Evolutionary conservation across 2,888 invertebrate genomes (phyloP).

Genomic region (Drosophila gaucha): DNA sequence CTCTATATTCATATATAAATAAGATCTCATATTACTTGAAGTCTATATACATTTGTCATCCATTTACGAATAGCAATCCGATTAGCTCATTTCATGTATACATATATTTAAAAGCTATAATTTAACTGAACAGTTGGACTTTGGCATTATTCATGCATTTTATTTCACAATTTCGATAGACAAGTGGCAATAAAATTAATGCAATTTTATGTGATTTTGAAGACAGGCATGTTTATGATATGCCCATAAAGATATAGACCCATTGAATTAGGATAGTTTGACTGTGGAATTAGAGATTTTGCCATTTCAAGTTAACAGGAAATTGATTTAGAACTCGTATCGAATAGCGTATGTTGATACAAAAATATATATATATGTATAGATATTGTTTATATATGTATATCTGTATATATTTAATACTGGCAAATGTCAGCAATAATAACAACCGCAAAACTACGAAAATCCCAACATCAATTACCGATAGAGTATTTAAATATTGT

Average conservation of each 20-base stretch:
- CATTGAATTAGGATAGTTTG: background rate
- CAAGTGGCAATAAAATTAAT: constrained; percentile 4
- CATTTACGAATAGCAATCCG: too few species aligned
- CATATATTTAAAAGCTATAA: too few species aligned
- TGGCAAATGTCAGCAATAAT: constrained; percentile 4
- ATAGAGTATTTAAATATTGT: constrained; percentile 39
- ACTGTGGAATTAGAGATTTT: background rate
- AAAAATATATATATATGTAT: background rate
- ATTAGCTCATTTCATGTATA: constrained; percentile 6
- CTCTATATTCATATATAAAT: background rate
- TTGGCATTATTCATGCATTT: constrained; percentile 9
- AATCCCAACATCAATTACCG: constrained; percentile 46
- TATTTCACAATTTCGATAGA: constrained; percentile 8
- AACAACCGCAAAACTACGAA: constrained; percentile 24
- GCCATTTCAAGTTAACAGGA: constrained; percentile 19
- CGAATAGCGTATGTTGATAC: background rate
- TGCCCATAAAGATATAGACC: constrained; percentile 1
- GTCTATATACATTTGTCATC: background rate
- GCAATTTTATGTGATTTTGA: background rate
- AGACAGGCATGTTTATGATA: constrained; percentile 2
- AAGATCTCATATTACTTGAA: background rate
- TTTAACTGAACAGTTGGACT: background rate
- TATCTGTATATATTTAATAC: constrained; percentile 1
- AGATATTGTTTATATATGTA: background rate
- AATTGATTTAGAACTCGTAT: constrained; percentile 17